Conservation (phyloP, 2,888 invertebrate genomes). For the Macaria liturata region DNA sequence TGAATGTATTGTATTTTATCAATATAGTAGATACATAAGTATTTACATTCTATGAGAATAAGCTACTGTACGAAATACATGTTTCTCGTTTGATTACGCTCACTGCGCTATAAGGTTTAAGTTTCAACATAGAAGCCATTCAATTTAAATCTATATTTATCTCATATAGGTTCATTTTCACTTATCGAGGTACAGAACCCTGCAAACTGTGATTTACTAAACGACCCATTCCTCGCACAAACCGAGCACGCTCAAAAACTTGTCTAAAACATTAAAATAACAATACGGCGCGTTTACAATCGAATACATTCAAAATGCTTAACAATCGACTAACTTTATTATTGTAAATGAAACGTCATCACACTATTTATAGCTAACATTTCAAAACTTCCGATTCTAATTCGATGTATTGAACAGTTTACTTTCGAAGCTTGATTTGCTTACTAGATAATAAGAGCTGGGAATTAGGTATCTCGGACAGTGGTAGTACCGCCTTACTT, state of each 20-base stretch:
- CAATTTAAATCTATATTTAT: no score
- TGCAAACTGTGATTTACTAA: neutral
- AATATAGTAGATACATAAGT: no score
- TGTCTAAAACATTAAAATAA: conserved; percentile 48
- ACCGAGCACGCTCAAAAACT: conserved; percentile 43
- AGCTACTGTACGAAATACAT: no score
- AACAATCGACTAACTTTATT: conserved; percentile 51
- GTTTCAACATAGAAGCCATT: no score
- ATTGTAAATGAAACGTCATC: conserved; percentile 54
- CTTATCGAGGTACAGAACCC: no score
- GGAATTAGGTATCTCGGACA: no score
- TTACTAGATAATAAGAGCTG: neutral
- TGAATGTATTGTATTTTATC: no score
- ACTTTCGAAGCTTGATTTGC: conserved; percentile 60
- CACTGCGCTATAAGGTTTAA: no score
- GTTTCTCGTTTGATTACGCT: no score
- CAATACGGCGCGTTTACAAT: conserved; percentile 47
- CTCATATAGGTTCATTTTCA: no score
- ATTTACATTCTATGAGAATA: no score
- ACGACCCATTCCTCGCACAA: conserved; percentile 57
- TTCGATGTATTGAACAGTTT: conserved; percentile 75
- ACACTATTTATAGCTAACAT: conserved; percentile 52
- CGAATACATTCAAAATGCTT: conserved; percentile 56
- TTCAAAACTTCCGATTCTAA: conserved; percentile 62
- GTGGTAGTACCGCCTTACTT: no score